Evolutionary conservation across 2,797 vertebrate genomes (phyloP), one percentile per base, ranked within the genome.

Genomic region (Pterois miles): DNA sequence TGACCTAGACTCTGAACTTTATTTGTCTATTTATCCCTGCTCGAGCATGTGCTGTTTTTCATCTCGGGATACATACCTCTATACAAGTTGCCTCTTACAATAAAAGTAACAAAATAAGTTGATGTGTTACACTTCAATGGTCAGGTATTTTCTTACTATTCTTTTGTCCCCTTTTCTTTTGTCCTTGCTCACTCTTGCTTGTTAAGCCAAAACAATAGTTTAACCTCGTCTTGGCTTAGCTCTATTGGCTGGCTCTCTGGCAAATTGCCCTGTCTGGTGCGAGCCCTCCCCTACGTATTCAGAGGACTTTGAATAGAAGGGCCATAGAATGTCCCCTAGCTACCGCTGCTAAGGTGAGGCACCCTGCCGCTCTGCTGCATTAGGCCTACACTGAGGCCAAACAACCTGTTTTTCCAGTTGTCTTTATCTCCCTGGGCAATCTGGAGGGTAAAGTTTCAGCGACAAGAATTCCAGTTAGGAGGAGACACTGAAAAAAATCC

Each of bases 141-240:
- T 90, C 83, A 91, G 91, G 89, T 93, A 93, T 94, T 95, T 94
- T 93, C 91, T 91, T 92, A 76, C 91, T 78, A 82, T 86, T 93
- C 89, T 90, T 95, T 93, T 93, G 91, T 94, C 82, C 74, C 43
- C 59, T 60, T 77, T 66, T 79, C 93, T 89, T 95, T 95, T 95
- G 95, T 95, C 90, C 93, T 84, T 93, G 94, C 91, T 93, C 93
- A 94, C 94, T 95, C 90, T 95, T 92, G 93, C 95, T 92, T 95
- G 94, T 91, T 93, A 93, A 93, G 93, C 91, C 94, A 94, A 95
- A 95, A 95, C 95, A 95, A 95, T 94, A 94, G 94, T 95, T 94
- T 94, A 94, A 95, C 94, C 93, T 94, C 87, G 83, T 93, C 93
- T 91, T 91, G 90, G 93, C 92, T 94, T 84, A 89, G 91, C 90